A percentile compares a stretch with the other conserved stretches of the same genome.
Conservation (phyloP, 2,888 invertebrate species). For the Diarsia mendica region DNA sequence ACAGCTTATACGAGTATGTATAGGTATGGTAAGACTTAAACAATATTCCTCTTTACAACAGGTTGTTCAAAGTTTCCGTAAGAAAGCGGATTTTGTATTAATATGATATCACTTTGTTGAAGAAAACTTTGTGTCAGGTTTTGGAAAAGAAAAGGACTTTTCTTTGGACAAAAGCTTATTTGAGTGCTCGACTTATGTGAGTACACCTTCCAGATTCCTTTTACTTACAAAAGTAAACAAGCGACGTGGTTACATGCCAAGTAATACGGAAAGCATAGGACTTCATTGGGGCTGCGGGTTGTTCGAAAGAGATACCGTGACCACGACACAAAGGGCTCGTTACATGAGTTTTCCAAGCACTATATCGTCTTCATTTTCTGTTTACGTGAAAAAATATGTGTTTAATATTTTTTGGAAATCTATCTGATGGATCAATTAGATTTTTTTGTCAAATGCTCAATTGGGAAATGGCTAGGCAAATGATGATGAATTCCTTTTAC, state of each 20-base stretch:
- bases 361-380: too few relatives aligned
- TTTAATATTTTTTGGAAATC: too few relatives aligned
- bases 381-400: too few relatives aligned
- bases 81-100: slow-evolving; percentile 5
- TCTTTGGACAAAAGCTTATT: not conserved
- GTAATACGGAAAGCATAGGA: not conserved
- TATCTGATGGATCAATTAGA: not conserved
- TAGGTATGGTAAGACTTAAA: not conserved
- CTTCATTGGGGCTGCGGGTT: too few relatives aligned
- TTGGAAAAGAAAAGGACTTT: not conserved
- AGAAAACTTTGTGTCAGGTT: not conserved
- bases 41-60: not conserved
- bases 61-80: not conserved
- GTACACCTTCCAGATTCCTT: not conserved
- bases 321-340: too few relatives aligned
- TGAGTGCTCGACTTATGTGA: not conserved
- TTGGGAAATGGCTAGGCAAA: not conserved
- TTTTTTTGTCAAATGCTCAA: not conserved
- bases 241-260: not conserved
- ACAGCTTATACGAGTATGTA: too few relatives aligned
- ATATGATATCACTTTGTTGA: slow-evolving; percentile 4
- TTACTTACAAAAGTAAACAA: not conserved
- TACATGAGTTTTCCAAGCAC: too few relatives aligned
- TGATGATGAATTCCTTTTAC: not conserved
- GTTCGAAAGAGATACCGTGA: too few relatives aligned